Conservation (phyloP, 2,113 vertebrate genomes). For the Malurus melanocephalus region DNA sequence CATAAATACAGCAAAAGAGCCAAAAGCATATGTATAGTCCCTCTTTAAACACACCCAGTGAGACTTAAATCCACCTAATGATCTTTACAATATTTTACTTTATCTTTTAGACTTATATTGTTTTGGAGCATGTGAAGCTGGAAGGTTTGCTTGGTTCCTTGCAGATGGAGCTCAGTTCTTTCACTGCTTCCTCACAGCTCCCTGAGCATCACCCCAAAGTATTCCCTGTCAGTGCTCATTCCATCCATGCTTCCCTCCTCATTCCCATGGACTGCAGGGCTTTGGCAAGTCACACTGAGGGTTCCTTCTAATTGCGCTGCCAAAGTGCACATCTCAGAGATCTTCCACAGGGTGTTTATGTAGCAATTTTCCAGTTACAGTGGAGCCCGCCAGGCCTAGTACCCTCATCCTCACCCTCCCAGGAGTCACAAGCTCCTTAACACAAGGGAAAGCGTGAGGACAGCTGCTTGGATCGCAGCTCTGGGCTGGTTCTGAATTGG, state of each 20-base stretch:
- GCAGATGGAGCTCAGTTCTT: not conserved
- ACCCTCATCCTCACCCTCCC: not conserved
- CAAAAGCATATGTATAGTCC: not conserved
- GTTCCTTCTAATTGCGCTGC: not conserved
- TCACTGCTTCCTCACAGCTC: not conserved
- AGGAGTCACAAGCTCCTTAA: not conserved
- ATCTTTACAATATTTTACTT: not conserved
- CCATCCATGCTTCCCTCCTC: too few relatives aligned
- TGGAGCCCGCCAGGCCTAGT: rapidly evolving
- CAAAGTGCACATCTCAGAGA: not conserved
- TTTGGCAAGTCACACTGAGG: not conserved
- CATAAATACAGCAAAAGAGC: not conserved
- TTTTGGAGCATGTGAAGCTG: not conserved
- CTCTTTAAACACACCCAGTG: not conserved
- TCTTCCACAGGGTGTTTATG: not conserved
- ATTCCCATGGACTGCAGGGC: too few relatives aligned
- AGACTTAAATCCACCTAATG: not conserved
- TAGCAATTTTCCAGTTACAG: not conserved
- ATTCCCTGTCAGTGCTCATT: not conserved
- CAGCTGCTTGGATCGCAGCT: rapidly evolving
- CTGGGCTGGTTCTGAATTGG: rapidly evolving
- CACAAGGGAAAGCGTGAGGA: rapidly evolving
- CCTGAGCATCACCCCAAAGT: not conserved
- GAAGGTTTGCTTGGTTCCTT: not conserved
- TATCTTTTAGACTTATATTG: not conserved